Conservation (phyloP, 2,888 invertebrate genomes). For the Colostygia pectinataria region DNA sequence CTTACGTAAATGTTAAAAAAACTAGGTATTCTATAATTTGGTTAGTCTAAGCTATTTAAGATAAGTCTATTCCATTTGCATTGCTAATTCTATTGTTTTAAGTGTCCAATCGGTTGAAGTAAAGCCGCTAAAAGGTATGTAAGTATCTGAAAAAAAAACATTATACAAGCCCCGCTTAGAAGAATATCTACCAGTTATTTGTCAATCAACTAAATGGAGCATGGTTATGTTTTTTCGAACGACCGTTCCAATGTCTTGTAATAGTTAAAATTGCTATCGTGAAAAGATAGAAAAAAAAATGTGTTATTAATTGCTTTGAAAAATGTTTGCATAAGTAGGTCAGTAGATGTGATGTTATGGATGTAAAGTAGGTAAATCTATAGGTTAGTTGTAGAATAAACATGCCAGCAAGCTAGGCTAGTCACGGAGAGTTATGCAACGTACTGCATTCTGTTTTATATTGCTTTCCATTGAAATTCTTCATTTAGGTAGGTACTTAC, state of each 20-base stretch:
- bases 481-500: no score
- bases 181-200: constrained; percentile 18
- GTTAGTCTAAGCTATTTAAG: constrained; percentile 20
- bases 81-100: constrained; percentile 32
- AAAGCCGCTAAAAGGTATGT: constrained; percentile 31
- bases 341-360: constrained; percentile 8
- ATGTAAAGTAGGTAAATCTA: constrained; percentile 14
- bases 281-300: constrained; percentile 26
- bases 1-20: constrained; percentile 12
- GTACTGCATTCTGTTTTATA: constrained; percentile 54
- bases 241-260: constrained; percentile 29
- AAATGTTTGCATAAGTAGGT: no score
- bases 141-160: constrained; percentile 37
- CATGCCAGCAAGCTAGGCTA: constrained; percentile 34
- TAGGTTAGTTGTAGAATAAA: constrained; percentile 9
- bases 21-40: constrained; percentile 14
- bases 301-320: constrained; percentile 19
- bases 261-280: constrained; percentile 26
- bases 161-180: constrained; percentile 33
- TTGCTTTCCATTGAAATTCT: constrained; percentile 58
- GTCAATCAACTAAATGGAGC: constrained; percentile 35
- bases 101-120: constrained; percentile 32
- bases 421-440: constrained; percentile 52
- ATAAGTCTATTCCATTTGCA: constrained; percentile 19
- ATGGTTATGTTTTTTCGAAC: constrained; percentile 29